Percentiles rank a stretch among this genome's conserved stretches.
Conservation (phyloP, 1,140 invertebrate species). For the Phthorimaea operculella region DNA sequence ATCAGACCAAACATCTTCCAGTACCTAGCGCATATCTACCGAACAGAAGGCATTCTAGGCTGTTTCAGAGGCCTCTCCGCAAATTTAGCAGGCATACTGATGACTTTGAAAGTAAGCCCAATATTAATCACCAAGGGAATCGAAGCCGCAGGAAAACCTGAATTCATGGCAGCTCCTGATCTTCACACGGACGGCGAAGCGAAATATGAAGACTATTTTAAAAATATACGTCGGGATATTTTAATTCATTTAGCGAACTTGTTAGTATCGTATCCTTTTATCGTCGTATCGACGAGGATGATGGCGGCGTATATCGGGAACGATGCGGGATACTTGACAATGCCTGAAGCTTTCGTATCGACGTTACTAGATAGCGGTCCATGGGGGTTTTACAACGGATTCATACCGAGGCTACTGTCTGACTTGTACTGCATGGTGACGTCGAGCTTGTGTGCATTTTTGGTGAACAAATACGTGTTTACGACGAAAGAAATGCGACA, state of each 20-base stretch:
- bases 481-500: slow-evolving; percentile 78
- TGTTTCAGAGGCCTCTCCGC: slow-evolving; percentile 85
- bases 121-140: slow-evolving; percentile 45
- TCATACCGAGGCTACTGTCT: slow-evolving; percentile 83
- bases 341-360: slow-evolving; percentile 78
- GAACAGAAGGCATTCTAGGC: slow-evolving; percentile 83
- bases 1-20: slow-evolving; percentile 88
- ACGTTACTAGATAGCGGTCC: slow-evolving; percentile 87
- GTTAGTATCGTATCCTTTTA: slow-evolving; percentile 86
- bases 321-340: slow-evolving; percentile 83
- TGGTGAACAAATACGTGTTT: slow-evolving; percentile 82
- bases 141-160: slow-evolving; percentile 33
- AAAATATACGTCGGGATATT: slow-evolving; percentile 71
- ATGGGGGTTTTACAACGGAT: slow-evolving; percentile 84
- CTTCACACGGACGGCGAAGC: slow-evolving; percentile 64
- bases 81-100: slow-evolving; percentile 75
- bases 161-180: slow-evolving; percentile 60
- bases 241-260: slow-evolving; percentile 78
- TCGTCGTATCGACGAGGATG: slow-evolving; percentile 85
- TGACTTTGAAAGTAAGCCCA: slow-evolving; percentile 44
- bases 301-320: slow-evolving; percentile 93
- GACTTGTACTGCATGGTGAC: slow-evolving; percentile 79
- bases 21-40: slow-evolving; percentile 87
- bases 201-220: slow-evolving; percentile 58
- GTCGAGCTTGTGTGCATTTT: slow-evolving; percentile 78